Evolutionary conservation across 2,888 invertebrate species (phyloP).

Genomic region (Anaspis maculata): DNA sequence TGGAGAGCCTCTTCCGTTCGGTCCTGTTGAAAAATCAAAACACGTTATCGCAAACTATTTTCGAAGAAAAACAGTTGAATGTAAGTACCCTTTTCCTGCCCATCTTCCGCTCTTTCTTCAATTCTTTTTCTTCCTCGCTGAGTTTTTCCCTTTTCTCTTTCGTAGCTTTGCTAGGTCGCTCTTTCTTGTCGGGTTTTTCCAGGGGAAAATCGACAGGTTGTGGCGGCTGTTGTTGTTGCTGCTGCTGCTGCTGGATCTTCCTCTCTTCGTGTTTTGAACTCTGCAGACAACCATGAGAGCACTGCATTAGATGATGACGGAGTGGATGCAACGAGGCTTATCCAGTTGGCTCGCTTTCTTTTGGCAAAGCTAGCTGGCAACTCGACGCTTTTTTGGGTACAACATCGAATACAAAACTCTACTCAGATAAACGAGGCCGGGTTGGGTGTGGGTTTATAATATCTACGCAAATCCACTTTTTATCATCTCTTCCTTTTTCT

Average conservation of each 20-base stretch:
- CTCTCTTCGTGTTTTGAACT: conserved; percentile 44
- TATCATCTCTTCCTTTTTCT: conserved; percentile 7
- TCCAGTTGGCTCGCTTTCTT: conserved; percentile 8
- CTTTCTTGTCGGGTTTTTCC: conserved; percentile 46
- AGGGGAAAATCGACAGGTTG: conserved; percentile 33
- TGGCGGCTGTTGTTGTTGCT: too few species aligned
- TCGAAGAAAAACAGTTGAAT: background rate
- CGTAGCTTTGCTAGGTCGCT: conserved; percentile 42
- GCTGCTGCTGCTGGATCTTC: conserved; percentile 31
- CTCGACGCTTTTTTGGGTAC: too few species aligned
- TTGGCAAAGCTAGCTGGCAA: conserved; percentile 12
- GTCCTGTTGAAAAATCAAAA: conserved; percentile 46
- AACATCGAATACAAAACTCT: conserved; percentile 10
- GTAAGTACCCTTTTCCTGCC: conserved; percentile 64
- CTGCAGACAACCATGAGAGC: conserved; percentile 39
- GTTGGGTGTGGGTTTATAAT: too few species aligned
- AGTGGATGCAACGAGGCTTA: too few species aligned
- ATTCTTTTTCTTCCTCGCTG: conserved; percentile 71
- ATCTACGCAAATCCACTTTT: too few species aligned
- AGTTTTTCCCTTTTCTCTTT: conserved; percentile 56
- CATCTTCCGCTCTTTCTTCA: conserved; percentile 72
- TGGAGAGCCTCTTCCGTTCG: conserved; percentile 60
- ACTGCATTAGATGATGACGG: conserved; percentile 32
- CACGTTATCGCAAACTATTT: background rate
- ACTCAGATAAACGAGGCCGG: too few species aligned